phyloP scores from a whole-genome alignment of 1,140 invertebrate genomes.

The Arion vulgaris region DNA sequence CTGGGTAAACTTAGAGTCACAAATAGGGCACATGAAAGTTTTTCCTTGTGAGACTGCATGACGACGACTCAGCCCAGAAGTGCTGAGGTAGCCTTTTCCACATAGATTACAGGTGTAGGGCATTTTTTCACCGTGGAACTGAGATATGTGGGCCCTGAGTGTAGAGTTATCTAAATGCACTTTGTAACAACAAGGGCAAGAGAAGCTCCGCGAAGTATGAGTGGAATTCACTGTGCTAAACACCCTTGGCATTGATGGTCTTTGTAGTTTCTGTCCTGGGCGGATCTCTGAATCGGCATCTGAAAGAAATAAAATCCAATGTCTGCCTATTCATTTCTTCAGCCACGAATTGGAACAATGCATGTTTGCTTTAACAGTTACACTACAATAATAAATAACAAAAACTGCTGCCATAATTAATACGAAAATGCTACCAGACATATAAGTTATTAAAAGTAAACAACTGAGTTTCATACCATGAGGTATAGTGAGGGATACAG shows the following conservation, averaged over 20 bases:
- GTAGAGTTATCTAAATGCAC: neutral
- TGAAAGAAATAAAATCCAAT: conserved; percentile 13
- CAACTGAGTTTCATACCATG: too few species aligned
- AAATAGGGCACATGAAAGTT: conserved; percentile 29
- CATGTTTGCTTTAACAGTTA: neutral
- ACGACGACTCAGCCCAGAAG: conserved; percentile 5
- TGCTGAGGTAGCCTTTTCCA: conserved; percentile 30
- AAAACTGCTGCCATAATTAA: neutral
- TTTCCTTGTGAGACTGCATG: conserved; percentile 27
- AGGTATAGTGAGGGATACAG: too few species aligned
- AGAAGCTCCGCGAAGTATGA: neutral
- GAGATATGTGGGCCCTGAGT: conserved; percentile 11
- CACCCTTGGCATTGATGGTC: neutral
- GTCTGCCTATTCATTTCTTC: neutral
- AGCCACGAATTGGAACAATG: neutral
- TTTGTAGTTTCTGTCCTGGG: neutral
- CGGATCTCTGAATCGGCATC: neutral
- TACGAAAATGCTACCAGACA: neutral
- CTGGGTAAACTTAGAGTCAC: conserved; percentile 32
- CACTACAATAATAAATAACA: neutral
- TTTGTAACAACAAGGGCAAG: conserved; percentile 11
- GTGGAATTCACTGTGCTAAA: too few species aligned
- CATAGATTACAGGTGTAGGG: conserved; percentile 3
- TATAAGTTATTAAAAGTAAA: too few species aligned
- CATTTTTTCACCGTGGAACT: conserved; percentile 14